phyloP scores from a whole-genome alignment of 2,797 vertebrate species.

The Novumbra hubbsi region DNA sequence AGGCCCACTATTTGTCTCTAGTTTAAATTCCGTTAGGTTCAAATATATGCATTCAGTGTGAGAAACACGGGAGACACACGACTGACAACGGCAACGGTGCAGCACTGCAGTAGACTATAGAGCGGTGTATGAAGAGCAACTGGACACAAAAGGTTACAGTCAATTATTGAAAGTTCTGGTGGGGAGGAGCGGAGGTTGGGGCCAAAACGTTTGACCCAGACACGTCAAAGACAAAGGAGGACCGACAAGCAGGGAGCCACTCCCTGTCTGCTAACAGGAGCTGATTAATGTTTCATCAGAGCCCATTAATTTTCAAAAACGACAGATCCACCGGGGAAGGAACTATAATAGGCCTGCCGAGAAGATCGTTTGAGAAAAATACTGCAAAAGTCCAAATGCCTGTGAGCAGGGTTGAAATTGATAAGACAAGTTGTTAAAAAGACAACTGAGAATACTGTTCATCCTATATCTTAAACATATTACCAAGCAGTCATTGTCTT shows the following conservation, averaged over 20 bases:
- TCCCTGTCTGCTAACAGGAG: conserved; percentile 16
- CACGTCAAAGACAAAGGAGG: conserved; percentile 8
- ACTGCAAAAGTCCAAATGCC: neutral
- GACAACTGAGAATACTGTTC: neutral
- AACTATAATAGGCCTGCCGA: conserved; percentile 21
- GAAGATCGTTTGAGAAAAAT: neutral
- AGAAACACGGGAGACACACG: too few species aligned
- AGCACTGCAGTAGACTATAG: too few species aligned
- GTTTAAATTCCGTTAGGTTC: too few species aligned
- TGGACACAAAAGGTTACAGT: conserved; percentile 17
- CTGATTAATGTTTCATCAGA: conserved; percentile 46
- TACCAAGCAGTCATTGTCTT: neutral
- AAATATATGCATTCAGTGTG: too few species aligned
- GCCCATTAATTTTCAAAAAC: conserved; percentile 39
- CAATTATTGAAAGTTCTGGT: conserved; percentile 53
- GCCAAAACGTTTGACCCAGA: conserved; percentile 18
- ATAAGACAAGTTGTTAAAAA: conserved; percentile 14
- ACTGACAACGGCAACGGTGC: too few species aligned
- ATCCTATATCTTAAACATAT: neutral
- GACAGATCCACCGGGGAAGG: conserved; percentile 8
- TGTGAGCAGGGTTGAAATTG: conserved; percentile 8
- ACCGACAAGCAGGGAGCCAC: neutral
- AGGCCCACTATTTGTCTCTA: too few species aligned
- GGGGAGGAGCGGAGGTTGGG: conserved; percentile 20
- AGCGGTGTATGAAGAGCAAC: conserved; percentile 14